Conservation (phyloP, 2,113 vertebrate genomes). For the Brachyhypopomus gauderio region DNA sequence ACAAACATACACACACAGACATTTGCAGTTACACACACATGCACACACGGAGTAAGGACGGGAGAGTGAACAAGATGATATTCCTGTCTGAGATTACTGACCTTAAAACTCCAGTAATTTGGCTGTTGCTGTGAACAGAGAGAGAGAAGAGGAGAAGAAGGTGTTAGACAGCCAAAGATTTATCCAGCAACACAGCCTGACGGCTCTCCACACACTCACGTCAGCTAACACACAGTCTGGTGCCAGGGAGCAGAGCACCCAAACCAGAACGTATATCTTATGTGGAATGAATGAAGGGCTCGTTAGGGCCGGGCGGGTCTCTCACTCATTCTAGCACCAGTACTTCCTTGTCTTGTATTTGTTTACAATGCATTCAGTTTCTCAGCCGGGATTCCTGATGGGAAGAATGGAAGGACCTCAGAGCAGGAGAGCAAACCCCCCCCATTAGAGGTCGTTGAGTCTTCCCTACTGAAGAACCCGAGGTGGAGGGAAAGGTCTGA, state of each 20-base stretch:
- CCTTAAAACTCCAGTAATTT: constrained; percentile 95
- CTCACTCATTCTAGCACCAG: neutral
- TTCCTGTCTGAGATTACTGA: constrained; percentile 73
- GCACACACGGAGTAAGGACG: neutral
- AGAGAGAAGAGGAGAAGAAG: constrained; percentile 30
- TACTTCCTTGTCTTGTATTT: neutral
- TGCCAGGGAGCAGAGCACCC: constrained; percentile 4
- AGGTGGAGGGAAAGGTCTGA: no score
- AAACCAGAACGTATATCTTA: neutral
- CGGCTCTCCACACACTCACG: constrained; percentile 11
- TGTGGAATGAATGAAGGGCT: constrained; percentile 1
- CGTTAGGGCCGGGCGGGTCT: neutral
- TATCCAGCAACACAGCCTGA: constrained; percentile 3
- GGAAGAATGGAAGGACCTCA: no score
- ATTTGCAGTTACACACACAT: neutral
- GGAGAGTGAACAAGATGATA: neutral
- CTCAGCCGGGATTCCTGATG: no score
- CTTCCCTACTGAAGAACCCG: no score
- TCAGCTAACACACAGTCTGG: neutral
- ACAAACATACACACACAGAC: neutral
- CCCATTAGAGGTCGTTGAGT: no score
- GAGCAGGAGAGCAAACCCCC: no score
- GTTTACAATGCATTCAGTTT: neutral
- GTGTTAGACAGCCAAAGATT: constrained; percentile 44
- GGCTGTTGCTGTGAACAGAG: constrained; percentile 75